These are phyloP conservation scores for Sceloporus tristichus DNA, from an alignment of 2,113 vertebrate species.

Conservation along the genomic window DNA sequence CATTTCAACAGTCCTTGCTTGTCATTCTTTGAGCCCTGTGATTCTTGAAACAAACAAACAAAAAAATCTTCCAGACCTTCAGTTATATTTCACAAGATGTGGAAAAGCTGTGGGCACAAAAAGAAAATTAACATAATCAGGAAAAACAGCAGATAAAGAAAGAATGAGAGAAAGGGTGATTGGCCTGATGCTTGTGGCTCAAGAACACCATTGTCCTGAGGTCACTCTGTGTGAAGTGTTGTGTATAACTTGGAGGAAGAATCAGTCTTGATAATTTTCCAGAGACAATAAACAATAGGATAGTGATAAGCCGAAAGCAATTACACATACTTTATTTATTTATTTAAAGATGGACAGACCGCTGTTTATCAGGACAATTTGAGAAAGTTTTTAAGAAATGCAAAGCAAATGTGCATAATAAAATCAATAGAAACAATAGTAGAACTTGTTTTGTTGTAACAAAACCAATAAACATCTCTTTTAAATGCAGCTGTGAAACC, in stretches of 20 bases:
- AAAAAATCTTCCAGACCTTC: neutral
- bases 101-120: neutral
- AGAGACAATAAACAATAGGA: neutral
- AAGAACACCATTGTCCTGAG: neutral
- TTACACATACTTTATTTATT: neutral
- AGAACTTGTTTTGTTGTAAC: neutral
- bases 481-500: neutral
- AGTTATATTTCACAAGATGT: slow-evolving; percentile 2
- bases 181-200: neutral
- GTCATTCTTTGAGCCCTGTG: neutral
- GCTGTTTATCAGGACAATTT: neutral
- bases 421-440: neutral
- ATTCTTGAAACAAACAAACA: neutral
- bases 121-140: slow-evolving; percentile 1
- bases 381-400: neutral
- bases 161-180: neutral
- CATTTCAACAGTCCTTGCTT: neutral
- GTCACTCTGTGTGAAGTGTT: neutral
- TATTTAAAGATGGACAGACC: no score
- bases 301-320: no score
- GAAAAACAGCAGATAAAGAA: neutral
- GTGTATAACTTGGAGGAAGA: neutral
- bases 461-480: neutral
- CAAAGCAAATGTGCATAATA: neutral
- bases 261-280: neutral